Evolutionary conservation across 2,113 vertebrate species (phyloP), one percentile per base, ranked within the genome.

Genomic region (Kryptolebias marmoratus): DNA sequence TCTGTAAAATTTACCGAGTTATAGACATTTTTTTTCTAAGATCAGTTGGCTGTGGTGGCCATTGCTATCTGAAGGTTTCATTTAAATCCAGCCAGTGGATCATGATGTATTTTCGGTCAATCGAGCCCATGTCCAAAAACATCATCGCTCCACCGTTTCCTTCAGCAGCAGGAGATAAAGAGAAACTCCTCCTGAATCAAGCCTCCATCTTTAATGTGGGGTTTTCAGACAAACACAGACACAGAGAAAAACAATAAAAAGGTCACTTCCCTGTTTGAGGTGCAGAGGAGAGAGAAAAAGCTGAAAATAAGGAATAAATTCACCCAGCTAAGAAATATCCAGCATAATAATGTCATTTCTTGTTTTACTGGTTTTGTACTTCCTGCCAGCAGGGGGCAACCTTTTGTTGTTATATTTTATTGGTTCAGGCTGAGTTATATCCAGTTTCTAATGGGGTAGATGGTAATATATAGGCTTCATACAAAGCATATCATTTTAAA

Each of bases 321-420:
- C 70, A 76, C 64, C 54, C 39, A 49, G 62, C 39, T 45, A 47
- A 64, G 56, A 39, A 59, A 11, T 22, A 22, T 22, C 22, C 22
- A 22, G 39, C 39, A 42, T 5, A 42, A 1, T 5, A 42, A 1
- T 42, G 39, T 71, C 48, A 65, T 77, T 74, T 1, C 60, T 83
- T 85, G 47, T 90, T 71, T 70, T 62, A 36, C 49, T 58, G n/a
- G 62, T 1, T 1, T n/a, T 50, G 66, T 22, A 39, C 55, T 36
- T 66, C 31, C 18, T 53, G 74, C 52, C 92, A 89, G 87, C 84
- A 91, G 91, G 88, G 89, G 90, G 90, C 84, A 90, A 45, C 61
- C 75, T 91, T 84, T 86, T 65, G 66, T 85, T 86, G 85, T 75
- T 66, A 44, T 75, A 75, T 11, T 60, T 65, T 55, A 71, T 36